Percentiles rank a stretch among this genome's conserved stretches.
These are phyloP conservation scores for Spisula solida DNA, from an alignment of 2,888 invertebrate genomes.

Conservation along the genomic window DNA sequence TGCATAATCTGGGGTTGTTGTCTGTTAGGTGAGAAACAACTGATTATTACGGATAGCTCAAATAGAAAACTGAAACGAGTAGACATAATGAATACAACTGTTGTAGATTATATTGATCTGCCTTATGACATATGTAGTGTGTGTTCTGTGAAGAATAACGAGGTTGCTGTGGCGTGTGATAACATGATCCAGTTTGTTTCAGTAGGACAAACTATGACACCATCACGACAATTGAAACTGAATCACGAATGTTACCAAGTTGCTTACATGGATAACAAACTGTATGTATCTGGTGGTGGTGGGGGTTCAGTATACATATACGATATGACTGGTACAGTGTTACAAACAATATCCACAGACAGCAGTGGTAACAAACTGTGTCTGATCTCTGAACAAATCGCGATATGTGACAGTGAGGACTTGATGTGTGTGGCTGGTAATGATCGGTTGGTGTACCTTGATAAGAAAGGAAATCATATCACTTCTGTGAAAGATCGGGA, in stretches of 20 bases:
- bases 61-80: background rate
- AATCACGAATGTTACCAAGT: background rate
- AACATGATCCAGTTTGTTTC: constrained; percentile 23
- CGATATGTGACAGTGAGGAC: background rate
- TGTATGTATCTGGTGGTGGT: background rate
- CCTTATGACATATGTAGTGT: background rate
- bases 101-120: background rate
- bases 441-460: background rate
- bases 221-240: background rate
- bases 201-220: constrained; percentile 8
- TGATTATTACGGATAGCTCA: background rate
- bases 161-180: background rate
- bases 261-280: constrained; percentile 1
- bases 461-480: background rate
- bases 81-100: background rate
- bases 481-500: background rate
- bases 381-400: background rate
- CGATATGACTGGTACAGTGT: constrained; percentile 13
- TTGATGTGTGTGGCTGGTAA: background rate
- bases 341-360: background rate
- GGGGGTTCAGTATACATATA: constrained; percentile 9
- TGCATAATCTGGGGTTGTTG: background rate
- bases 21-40: background rate
- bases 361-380: background rate
- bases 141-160: background rate